Percentiles rank a stretch among this genome's conserved stretches.
Evolutionary conservation across 2,797 vertebrate genomes (phyloP).

Genomic region (Sebastes alutus): DNA sequence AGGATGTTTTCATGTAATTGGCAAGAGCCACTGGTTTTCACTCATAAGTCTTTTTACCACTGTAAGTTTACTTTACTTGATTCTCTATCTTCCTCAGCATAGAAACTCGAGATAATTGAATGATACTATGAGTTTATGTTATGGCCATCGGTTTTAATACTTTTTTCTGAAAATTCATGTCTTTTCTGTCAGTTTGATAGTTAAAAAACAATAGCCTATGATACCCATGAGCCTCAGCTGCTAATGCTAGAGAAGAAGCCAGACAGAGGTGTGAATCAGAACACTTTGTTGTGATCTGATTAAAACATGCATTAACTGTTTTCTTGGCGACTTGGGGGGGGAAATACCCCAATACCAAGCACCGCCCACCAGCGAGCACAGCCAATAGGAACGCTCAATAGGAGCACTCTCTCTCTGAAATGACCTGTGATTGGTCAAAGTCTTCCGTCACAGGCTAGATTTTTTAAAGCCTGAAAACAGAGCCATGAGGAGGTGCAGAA

Average conservation of each 20-base stretch:
- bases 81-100: neutral
- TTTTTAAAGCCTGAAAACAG: too few species aligned
- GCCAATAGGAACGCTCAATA: too few species aligned
- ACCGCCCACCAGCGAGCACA: too few species aligned
- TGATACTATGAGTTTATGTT: neutral
- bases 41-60: rapidly evolving
- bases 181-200: neutral
- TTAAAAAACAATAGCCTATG: neutral
- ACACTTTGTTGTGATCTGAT: neutral
- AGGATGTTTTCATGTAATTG: neutral
- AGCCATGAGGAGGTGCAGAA: too few species aligned
- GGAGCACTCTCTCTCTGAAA: too few species aligned
- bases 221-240: neutral
- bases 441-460: too few species aligned
- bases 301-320: neutral
- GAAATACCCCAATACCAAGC: too few species aligned
- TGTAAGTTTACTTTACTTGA: neutral
- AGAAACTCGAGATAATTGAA: neutral
- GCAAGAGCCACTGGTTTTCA: neutral
- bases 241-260: neutral
- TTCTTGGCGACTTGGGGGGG: neutral
- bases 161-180: neutral
- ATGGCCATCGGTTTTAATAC: neutral
- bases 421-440: too few species aligned
- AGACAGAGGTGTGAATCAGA: neutral